phyloP scores from a whole-genome alignment of 2,113 vertebrate genomes.

The Chionis minor region DNA sequence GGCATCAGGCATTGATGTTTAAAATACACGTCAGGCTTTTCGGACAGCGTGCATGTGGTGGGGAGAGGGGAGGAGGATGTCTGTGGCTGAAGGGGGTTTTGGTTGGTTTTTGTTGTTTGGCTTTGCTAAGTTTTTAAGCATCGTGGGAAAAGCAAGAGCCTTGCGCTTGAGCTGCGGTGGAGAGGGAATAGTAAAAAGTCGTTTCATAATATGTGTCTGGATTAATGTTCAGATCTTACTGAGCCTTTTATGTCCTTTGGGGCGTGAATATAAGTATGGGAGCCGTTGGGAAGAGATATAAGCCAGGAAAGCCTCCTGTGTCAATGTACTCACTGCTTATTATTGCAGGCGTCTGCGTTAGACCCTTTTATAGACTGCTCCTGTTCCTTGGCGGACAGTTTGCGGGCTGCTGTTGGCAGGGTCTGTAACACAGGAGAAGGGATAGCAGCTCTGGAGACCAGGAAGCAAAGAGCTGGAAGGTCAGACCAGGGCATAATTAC shows the following conservation, averaged over 20 bases:
- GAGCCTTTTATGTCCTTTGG: background rate
- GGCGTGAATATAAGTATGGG: background rate
- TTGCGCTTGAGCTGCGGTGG: background rate
- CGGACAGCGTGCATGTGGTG: background rate
- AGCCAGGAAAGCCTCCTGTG: background rate
- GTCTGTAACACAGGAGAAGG: background rate
- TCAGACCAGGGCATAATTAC: background rate
- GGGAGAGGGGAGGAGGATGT: background rate
- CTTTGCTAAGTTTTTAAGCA: background rate
- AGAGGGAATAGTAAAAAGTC: background rate
- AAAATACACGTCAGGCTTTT: background rate
- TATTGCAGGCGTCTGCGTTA: background rate
- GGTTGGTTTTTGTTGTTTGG: background rate
- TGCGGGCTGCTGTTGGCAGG: background rate
- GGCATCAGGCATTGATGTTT: background rate
- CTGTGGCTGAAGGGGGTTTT: background rate
- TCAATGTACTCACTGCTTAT: background rate
- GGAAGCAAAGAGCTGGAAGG: background rate
- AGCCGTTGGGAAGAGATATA: background rate
- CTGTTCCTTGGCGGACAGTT: background rate
- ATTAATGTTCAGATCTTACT: background rate
- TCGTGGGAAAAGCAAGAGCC: background rate
- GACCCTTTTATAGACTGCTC: background rate
- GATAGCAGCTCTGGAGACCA: rapidly evolving
- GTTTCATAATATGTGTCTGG: background rate